Evolutionary conservation across 2,797 vertebrate genomes (phyloP).

Genomic region (Pygocentrus nattereri): DNA sequence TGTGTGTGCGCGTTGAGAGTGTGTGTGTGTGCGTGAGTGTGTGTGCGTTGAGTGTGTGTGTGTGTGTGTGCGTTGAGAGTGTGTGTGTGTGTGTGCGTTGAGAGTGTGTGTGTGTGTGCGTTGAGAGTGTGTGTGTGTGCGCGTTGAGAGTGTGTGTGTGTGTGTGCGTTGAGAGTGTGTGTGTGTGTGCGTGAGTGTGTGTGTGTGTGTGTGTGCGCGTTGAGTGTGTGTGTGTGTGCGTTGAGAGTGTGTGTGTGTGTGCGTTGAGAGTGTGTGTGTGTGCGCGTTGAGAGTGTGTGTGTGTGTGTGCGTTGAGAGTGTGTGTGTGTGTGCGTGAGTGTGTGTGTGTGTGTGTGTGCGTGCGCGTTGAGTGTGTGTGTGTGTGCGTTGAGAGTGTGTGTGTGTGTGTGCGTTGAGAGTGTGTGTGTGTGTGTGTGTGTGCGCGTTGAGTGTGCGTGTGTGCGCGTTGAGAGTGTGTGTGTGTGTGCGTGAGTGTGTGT

Average conservation of each 20-base stretch:
- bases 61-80: conserved; percentile 15
- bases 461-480: too few relatives aligned
- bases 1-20: conserved; percentile 9
- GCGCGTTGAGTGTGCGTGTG: too few relatives aligned
- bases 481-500: conserved; percentile 11
- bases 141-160: too few relatives aligned
- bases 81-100: too few relatives aligned
- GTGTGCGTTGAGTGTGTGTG: conserved; percentile 16
- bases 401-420: too few relatives aligned
- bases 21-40: too few relatives aligned
- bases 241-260: neutral
- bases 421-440: conserved; percentile 34
- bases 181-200: conserved; percentile 10
- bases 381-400: too few relatives aligned
- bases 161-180: too few relatives aligned
- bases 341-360: conserved; percentile 36
- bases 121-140: conserved; percentile 32
- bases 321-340: neutral
- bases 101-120: conserved; percentile 11
- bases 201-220: conserved; percentile 28
- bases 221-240: too few relatives aligned
- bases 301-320: too few relatives aligned
- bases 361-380: too few relatives aligned
- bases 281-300: too few relatives aligned
- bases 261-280: conserved; percentile 31